A percentile compares a stretch with the other conserved stretches of the same genome.
These are phyloP conservation scores for Puntigrus tetrazona DNA, from an alignment of 2,113 vertebrate genomes.

Conservation along the genomic window DNA sequence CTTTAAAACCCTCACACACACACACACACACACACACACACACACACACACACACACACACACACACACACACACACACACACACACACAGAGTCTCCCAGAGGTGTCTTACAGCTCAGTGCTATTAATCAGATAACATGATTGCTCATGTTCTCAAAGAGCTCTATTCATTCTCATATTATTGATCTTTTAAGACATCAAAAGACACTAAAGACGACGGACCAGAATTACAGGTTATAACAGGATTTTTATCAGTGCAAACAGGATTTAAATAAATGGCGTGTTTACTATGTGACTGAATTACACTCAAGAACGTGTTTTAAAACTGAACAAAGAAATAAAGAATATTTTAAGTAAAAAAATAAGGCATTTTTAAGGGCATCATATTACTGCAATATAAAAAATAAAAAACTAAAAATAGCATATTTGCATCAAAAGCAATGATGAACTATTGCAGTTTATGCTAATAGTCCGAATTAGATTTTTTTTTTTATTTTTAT, in stretches of 20 bases:
- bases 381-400: background rate
- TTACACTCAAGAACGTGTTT: background rate
- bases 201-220: background rate
- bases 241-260: background rate
- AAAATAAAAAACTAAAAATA: background rate
- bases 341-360: background rate
- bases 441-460: background rate
- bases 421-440: background rate
- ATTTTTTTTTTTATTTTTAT: background rate
- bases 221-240: background rate
- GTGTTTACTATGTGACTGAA: background rate
- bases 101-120: conserved; percentile 19
- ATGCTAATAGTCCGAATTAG: background rate
- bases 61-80: too few relatives aligned
- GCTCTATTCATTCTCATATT: background rate
- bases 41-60: conserved; percentile 6
- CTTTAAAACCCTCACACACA: background rate
- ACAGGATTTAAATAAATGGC: background rate
- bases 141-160: conserved; percentile 29
- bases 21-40: conserved; percentile 8
- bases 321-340: background rate
- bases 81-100: background rate
- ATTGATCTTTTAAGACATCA: background rate
- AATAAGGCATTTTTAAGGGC: background rate
- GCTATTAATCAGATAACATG: conserved; percentile 40